Percentiles rank a stretch among this genome's conserved stretches.
phyloP scores from a whole-genome alignment of 1,140 invertebrate species.

The Vanessa atalanta region DNA sequence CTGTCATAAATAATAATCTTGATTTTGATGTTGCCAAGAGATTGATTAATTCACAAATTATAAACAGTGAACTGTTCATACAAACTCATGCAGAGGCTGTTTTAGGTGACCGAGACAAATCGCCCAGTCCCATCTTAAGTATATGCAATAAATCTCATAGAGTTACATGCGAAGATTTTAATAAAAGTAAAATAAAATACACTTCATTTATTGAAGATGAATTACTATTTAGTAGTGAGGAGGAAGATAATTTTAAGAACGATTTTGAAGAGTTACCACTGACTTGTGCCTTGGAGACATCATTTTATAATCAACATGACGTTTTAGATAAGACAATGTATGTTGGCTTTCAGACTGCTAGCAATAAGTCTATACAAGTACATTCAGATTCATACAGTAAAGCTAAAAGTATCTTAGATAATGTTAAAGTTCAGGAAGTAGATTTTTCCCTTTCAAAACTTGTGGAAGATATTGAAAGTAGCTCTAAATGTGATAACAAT shows the following conservation, averaged over 20 bases:
- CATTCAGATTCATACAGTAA: slow-evolving; percentile 60
- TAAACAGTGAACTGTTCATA: slow-evolving; percentile 52
- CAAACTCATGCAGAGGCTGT: slow-evolving; percentile 25
- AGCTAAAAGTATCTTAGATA: slow-evolving; percentile 63
- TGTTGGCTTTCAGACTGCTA: slow-evolving; percentile 74
- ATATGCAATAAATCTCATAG: background rate
- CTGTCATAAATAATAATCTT: slow-evolving; percentile 50
- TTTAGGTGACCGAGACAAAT: slow-evolving; percentile 32
- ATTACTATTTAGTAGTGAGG: slow-evolving; percentile 71
- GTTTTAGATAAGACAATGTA: slow-evolving; percentile 63
- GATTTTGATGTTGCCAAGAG: slow-evolving; percentile 53
- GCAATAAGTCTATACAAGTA: slow-evolving; percentile 70
- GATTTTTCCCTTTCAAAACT: slow-evolving; percentile 49
- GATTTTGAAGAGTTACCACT: slow-evolving; percentile 53
- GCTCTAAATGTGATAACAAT: slow-evolving; percentile 2
- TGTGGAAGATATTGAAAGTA: slow-evolving; percentile 51
- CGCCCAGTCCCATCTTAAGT: slow-evolving; percentile 17
- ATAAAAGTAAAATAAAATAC: slow-evolving; percentile 7
- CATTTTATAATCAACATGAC: slow-evolving; percentile 50
- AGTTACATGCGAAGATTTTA: background rate
- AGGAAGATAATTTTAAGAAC: slow-evolving; percentile 55
- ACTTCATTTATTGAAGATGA: slow-evolving; percentile 47
- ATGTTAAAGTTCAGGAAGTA: slow-evolving; percentile 30
- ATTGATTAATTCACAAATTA: slow-evolving; percentile 64
- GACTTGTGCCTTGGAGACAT: slow-evolving; percentile 65